Evolutionary conservation across 2,888 invertebrate genomes (phyloP).

Genomic region (Lochmaea capreae): DNA sequence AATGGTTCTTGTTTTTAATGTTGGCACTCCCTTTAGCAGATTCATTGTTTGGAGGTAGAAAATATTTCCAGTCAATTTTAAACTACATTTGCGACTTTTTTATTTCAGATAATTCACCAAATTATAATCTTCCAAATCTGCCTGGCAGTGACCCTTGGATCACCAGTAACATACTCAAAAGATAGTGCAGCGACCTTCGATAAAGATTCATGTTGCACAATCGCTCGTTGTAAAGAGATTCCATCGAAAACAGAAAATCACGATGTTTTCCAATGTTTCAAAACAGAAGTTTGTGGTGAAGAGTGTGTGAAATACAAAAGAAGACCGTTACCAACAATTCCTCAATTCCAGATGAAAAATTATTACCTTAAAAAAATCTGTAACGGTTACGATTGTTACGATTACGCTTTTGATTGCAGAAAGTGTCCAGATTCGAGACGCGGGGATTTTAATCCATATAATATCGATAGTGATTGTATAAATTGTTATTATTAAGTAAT

Average conservation of each 20-base stretch:
- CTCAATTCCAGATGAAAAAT: conserved; percentile 19
- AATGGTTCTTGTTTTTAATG: too few species aligned
- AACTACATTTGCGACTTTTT: background rate
- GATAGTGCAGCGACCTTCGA: background rate
- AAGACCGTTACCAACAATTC: background rate
- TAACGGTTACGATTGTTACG: conserved; percentile 25
- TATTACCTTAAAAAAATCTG: conserved; percentile 25
- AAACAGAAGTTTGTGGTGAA: conserved; percentile 33
- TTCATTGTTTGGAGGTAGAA: too few species aligned
- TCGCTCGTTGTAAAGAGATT: conserved; percentile 34
- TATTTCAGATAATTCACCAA: background rate
- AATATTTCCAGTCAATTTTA: too few species aligned
- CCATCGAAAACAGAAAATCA: conserved; percentile 35
- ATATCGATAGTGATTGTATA: conserved; percentile 26
- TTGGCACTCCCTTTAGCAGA: too few species aligned
- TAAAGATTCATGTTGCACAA: conserved; percentile 20
- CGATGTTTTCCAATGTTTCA: conserved; percentile 37
- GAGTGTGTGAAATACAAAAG: conserved; percentile 13
- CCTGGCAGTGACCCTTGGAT: background rate
- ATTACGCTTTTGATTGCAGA: conserved; percentile 36
- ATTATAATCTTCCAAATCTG: background rate
- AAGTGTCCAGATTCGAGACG: conserved; percentile 31
- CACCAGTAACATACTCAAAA: background rate
- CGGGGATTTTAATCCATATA: conserved; percentile 14
- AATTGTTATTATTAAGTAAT: conserved; percentile 32